Conservation (phyloP, 2,113 vertebrate genomes). For the Scomber scombrus region DNA sequence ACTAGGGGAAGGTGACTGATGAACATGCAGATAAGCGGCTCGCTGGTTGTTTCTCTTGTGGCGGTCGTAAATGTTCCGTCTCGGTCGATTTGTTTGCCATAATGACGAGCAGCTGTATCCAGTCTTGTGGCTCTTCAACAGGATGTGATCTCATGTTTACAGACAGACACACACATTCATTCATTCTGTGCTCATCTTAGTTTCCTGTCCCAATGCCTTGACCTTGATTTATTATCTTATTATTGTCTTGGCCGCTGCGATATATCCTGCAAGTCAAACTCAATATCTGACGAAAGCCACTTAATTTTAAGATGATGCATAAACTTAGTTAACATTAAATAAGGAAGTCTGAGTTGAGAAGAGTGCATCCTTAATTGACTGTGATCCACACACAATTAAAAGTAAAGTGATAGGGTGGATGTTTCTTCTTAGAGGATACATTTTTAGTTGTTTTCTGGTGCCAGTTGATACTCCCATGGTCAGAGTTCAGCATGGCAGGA, state of each 20-base stretch:
- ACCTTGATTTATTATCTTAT: conserved; percentile 38
- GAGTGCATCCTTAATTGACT: not conserved
- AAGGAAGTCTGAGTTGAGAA: not conserved
- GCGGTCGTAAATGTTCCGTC: conserved; percentile 15
- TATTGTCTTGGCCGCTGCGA: not conserved
- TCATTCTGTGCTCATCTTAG: conserved; percentile 21
- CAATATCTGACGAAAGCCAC: not conserved
- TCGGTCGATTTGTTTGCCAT: conserved; percentile 42
- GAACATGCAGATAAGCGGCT: conserved; percentile 21
- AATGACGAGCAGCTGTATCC: conserved; percentile 65
- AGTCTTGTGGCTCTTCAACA: conserved; percentile 34
- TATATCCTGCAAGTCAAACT: not conserved
- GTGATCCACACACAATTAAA: not conserved
- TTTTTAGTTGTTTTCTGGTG: not conserved
- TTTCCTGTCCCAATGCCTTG: conserved; percentile 26
- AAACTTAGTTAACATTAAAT: not conserved
- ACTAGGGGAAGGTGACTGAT: conserved; percentile 49
- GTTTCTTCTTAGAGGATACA: not conserved
- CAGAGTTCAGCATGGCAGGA: not conserved
- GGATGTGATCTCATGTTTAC: conserved; percentile 64
- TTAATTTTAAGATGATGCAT: conserved; percentile 5
- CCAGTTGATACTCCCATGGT: not conserved
- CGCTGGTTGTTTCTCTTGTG: conserved; percentile 7
- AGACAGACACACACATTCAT: conserved; percentile 1
- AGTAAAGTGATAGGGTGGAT: not conserved